phyloP scores from a whole-genome alignment of 2,113 vertebrate species.

The Gymnorhina tibicen region DNA sequence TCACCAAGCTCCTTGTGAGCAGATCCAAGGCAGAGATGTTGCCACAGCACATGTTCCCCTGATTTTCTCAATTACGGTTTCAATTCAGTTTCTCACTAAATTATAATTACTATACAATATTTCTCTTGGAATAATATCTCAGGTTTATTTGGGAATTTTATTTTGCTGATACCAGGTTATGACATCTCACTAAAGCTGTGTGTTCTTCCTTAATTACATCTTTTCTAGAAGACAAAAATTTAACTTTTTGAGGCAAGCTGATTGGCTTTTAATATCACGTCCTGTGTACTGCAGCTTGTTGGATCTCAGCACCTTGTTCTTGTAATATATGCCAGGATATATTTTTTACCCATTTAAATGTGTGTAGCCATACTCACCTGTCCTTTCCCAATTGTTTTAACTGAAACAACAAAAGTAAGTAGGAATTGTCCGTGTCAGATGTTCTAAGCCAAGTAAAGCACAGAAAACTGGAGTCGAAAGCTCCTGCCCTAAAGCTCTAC shows the following conservation, averaged over 20 bases:
- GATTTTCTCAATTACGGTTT: background rate
- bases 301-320: background rate
- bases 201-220: background rate
- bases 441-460: background rate
- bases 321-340: background rate
- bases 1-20: background rate
- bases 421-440: background rate
- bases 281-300: background rate
- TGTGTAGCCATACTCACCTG: background rate
- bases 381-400: background rate
- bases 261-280: rapidly evolving
- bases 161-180: background rate
- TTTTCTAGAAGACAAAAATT: background rate
- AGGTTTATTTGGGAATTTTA: background rate
- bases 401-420: background rate
- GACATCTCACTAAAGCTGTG: background rate
- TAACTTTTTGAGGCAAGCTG: background rate
- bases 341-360: background rate
- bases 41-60: background rate
- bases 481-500: background rate
- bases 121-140: background rate
- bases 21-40: background rate
- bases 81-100: background rate
- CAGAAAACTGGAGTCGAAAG: background rate
- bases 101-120: background rate